Evolutionary conservation across 2,888 invertebrate genomes (phyloP), one percentile per base, ranked within the genome.

Genomic region (Drosophila kokeensis): DNA sequence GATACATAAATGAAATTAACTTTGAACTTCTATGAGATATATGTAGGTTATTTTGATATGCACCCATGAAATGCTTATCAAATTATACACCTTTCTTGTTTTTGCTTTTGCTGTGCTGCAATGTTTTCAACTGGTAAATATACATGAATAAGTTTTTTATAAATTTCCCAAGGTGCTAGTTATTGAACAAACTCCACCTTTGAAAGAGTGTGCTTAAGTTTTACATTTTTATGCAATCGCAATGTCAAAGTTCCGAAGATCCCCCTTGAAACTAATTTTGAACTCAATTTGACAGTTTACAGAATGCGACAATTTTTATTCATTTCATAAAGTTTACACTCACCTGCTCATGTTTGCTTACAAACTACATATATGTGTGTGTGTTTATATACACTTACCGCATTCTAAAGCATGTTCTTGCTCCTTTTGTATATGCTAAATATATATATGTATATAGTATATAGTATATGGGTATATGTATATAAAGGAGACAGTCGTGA

Each of bases 231-330:
- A 55, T 60, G 68, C 59, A 50, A 59, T 34, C 64, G 54, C 62
- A 49, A 59, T 50, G 58, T 42, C 62, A 60, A 64, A 63, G 36
- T 49, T 36, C 55, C 78, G 76, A 79, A 67, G 79, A 40, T 42
- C 58, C 62, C 86, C 80, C 72, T 60, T 61, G 78, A 48, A 76
- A 68, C 74, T 71, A 72, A 81, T 81, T 79, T 78, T 42, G 69
- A 48, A 82, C 70, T 72, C 76, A 69, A 78, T 70, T 69, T 69
- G 65, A 58, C 67, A 68, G 70, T 77, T 81, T 67, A 73, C 81
- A 59, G 70, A 70, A 78, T 73, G 72, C 71, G 76, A 71, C 78
- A 82, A 64, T 81, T 79, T 79, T 84, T 75, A 81, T 73, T 75
- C 79, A 73, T 77, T 79, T 79, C 70, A 77, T 71, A 64, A 77